These are phyloP conservation scores for Oreochromis grahami DNA, from an alignment of 2,797 vertebrate species.

Conservation along the genomic window DNA sequence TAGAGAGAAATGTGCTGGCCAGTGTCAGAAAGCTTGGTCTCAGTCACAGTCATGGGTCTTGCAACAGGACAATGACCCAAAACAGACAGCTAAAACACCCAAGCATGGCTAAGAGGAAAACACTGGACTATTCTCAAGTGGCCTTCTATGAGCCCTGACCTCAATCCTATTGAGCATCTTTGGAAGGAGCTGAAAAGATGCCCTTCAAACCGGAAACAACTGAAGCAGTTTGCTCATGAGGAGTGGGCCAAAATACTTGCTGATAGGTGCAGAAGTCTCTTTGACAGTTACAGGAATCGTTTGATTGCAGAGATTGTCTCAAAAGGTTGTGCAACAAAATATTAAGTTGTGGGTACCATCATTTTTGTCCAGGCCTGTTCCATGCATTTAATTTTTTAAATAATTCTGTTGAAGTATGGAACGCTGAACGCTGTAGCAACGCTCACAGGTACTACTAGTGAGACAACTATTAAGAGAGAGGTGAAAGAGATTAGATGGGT, in stretches of 20 bases:
- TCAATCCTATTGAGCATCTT: not conserved
- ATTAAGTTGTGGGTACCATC: too few species aligned
- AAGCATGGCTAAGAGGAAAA: not conserved
- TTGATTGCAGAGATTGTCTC: too few species aligned
- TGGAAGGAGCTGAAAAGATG: not conserved
- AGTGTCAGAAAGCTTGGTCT: not conserved
- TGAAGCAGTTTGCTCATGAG: not conserved
- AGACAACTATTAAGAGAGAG: not conserved
- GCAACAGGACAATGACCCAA: not conserved
- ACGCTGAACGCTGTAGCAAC: not conserved
- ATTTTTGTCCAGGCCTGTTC: too few species aligned
- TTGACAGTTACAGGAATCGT: not conserved
- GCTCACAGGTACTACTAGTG: not conserved
- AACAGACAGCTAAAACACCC: accelerated
- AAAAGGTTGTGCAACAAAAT: too few species aligned
- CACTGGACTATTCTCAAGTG: accelerated
- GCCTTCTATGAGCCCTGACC: accelerated
- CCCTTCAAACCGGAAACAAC: not conserved
- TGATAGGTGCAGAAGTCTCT: not conserved
- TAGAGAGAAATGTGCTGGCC: accelerated
- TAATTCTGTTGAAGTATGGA: too few species aligned
- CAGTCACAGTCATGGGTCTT: not conserved
- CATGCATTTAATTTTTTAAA: too few species aligned
- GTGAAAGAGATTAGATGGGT: too few species aligned
- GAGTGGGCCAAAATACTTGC: not conserved